phyloP scores from a whole-genome alignment of 2,797 vertebrate genomes.

The Cossypha dichroa region DNA sequence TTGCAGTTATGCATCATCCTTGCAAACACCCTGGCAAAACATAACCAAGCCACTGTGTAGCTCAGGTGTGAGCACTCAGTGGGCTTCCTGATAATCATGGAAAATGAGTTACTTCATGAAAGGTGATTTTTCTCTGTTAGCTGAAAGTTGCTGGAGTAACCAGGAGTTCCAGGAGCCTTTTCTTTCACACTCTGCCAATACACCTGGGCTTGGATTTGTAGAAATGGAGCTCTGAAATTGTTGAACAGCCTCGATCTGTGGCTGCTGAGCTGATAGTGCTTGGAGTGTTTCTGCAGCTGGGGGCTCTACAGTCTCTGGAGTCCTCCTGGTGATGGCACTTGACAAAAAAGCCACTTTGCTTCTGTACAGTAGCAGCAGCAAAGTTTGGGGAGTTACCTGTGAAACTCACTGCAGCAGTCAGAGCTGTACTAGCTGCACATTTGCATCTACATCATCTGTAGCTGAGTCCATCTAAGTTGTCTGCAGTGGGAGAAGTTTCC shows the following conservation, averaged over 20 bases:
- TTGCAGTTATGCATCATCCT: neutral
- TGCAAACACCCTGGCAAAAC: neutral
- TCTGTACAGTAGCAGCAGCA: neutral
- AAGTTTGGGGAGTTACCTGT: neutral
- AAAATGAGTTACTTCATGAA: neutral
- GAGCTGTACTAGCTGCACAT: neutral
- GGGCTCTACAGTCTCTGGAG: neutral
- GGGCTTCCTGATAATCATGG: neutral
- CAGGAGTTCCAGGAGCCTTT: neutral
- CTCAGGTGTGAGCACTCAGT: neutral
- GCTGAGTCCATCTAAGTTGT: neutral
- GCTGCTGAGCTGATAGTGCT: neutral
- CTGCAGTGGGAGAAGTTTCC: neutral
- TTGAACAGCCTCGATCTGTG: rapidly evolving
- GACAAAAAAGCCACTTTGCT: neutral
- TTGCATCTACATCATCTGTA: neutral
- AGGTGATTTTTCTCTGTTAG: neutral
- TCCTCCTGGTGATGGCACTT: neutral
- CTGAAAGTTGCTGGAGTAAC: neutral
- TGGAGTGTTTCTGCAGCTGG: neutral
- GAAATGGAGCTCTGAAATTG: neutral
- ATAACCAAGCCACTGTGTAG: neutral
- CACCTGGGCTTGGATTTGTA: neutral
- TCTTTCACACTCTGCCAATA: neutral
- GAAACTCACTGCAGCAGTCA: neutral